Evolutionary conservation across 2,113 vertebrate species (phyloP).

Genomic region (Catharus bicknelli): DNA sequence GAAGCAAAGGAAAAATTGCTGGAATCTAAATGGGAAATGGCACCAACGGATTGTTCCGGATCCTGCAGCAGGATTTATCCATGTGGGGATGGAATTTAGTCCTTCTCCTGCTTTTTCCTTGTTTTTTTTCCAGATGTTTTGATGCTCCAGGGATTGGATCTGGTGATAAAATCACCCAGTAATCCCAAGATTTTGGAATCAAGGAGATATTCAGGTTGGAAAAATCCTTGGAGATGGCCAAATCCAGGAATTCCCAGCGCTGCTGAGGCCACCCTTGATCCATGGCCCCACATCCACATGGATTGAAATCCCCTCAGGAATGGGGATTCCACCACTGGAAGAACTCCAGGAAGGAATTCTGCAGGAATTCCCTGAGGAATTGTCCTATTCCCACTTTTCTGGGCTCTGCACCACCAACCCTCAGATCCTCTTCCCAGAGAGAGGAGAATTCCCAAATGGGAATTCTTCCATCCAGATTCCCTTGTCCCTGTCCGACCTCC

Average conservation of each 20-base stretch:
- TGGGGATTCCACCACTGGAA: not conserved
- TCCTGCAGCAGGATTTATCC: not conserved
- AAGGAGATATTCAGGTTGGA: fast-evolving
- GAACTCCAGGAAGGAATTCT: not conserved
- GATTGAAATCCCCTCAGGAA: not conserved
- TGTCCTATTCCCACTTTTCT: fast-evolving
- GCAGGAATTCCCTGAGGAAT: not conserved
- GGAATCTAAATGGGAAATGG: fast-evolving
- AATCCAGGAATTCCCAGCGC: not conserved
- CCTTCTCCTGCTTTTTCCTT: not conserved
- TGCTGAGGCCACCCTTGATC: fast-evolving
- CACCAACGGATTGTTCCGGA: fast-evolving
- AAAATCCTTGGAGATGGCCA: fast-evolving
- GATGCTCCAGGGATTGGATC: not conserved
- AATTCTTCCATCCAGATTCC: not conserved
- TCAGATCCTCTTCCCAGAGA: not conserved
- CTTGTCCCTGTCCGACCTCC: fast-evolving
- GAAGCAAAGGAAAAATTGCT: not conserved
- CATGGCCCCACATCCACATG: fast-evolving
- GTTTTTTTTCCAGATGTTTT: not conserved
- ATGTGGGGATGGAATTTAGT: fast-evolving
- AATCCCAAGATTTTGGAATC: not conserved
- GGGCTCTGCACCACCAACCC: not conserved
- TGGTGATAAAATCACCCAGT: fast-evolving
- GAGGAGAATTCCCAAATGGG: not conserved